These are phyloP conservation scores for Tyrannus savana DNA, from an alignment of 2,113 vertebrate genomes.

Conservation along the genomic window DNA sequence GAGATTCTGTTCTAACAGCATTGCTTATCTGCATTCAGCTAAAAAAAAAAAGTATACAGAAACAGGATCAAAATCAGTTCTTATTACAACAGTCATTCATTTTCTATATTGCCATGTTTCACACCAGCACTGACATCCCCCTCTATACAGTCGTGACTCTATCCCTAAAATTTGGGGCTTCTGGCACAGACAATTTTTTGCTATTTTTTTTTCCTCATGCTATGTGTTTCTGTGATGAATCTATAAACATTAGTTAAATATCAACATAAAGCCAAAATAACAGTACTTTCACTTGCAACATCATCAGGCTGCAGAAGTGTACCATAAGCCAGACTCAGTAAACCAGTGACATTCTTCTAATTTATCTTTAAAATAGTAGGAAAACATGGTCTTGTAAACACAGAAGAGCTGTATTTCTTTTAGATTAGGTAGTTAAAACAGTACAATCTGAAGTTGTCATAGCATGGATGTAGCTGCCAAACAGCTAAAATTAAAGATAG, in stretches of 20 bases:
- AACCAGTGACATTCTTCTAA: background rate
- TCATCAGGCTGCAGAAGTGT: background rate
- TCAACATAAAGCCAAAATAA: background rate
- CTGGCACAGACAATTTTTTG: background rate
- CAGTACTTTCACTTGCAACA: background rate
- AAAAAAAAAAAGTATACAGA: background rate
- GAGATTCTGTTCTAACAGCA: background rate
- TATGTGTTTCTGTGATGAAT: background rate
- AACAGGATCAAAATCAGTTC: background rate
- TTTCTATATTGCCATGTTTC: background rate
- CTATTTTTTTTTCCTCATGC: background rate
- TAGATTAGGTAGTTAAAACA: background rate
- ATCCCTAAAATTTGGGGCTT: background rate
- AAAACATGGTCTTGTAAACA: background rate
- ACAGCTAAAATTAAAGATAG: background rate
- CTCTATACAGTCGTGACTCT: background rate
- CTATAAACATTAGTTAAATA: background rate
- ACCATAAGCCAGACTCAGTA: background rate
- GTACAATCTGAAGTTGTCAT: background rate
- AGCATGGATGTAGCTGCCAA: background rate
- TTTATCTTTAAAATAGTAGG: background rate
- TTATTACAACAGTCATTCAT: background rate
- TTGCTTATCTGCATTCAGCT: background rate
- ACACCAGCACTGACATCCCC: background rate
- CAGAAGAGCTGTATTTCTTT: background rate